Conservation (phyloP, 2,113 vertebrate genomes). For the Otis tarda region DNA sequence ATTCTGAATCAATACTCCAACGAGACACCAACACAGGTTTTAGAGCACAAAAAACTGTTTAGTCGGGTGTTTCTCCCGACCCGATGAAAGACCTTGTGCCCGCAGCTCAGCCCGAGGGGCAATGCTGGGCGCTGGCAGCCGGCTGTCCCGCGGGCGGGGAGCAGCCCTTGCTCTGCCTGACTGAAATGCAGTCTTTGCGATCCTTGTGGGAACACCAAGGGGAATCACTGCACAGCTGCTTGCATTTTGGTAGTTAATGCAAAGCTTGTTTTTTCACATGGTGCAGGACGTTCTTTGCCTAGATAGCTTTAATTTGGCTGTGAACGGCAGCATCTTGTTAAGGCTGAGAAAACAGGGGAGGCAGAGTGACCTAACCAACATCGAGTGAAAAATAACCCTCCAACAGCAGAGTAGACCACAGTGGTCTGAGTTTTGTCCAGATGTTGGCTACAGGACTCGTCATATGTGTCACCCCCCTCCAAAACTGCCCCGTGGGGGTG, state of each 20-base stretch:
- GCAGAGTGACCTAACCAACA: not conserved
- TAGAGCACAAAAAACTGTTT: not conserved
- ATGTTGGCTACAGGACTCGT: not conserved
- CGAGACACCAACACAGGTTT: not conserved
- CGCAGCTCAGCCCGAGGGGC: not conserved
- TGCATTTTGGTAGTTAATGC: not conserved
- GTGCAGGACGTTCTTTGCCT: not conserved
- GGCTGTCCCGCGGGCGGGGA: not conserved
- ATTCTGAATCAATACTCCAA: not conserved
- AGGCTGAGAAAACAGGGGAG: not conserved
- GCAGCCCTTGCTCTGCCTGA: not conserved
- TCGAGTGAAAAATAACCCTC: not conserved
- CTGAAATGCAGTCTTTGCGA: not conserved
- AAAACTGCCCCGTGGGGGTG: accelerated
- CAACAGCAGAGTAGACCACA: too few relatives aligned
- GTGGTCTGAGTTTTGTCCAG: not conserved
- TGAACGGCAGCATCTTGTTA: not conserved
- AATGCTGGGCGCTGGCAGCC: not conserved
- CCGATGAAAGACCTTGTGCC: not conserved
- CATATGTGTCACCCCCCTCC: not conserved
- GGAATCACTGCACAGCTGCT: not conserved
- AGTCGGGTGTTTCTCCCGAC: not conserved
- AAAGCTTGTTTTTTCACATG: not conserved
- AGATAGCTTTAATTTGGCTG: not conserved
- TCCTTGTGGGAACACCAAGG: not conserved